A percentile compares a stretch with the other conserved stretches of the same genome.
Evolutionary conservation across 2,888 invertebrate species (phyloP).

Genomic region (Electrophaes corylata): DNA sequence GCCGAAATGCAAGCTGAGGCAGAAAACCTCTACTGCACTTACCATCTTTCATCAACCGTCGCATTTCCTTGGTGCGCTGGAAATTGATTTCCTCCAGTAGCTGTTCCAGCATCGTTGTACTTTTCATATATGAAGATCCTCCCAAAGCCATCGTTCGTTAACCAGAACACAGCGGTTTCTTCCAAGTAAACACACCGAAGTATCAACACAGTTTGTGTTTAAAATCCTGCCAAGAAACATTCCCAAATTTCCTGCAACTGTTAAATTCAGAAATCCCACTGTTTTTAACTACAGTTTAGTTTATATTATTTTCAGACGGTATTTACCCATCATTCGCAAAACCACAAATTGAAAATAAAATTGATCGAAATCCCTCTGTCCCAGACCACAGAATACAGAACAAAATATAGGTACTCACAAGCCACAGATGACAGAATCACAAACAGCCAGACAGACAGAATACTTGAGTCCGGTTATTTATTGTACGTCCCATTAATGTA

Average conservation of each 20-base stretch:
- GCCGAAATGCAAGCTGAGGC: conserved; percentile 14
- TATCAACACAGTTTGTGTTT: conserved; percentile 46
- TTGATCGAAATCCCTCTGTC: too few relatives aligned
- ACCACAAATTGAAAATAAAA: too few relatives aligned
- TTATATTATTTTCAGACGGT: too few relatives aligned
- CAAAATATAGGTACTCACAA: too few relatives aligned
- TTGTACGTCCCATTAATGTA: too few relatives aligned
- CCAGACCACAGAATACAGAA: too few relatives aligned
- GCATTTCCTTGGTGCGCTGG: conserved; percentile 95
- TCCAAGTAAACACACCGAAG: conserved; percentile 27
- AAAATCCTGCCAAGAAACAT: conserved; percentile 37
- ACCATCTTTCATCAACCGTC: conserved; percentile 95
- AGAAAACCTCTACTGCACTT: conserved; percentile 46
- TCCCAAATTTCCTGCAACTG: conserved; percentile 35
- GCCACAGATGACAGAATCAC: too few relatives aligned
- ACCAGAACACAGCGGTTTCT: conserved; percentile 14
- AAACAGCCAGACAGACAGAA: too few relatives aligned
- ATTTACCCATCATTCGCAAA: too few relatives aligned
- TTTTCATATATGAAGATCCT: conserved; percentile 66
- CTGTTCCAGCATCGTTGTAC: conserved; percentile 91
- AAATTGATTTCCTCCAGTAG: conserved; percentile 96
- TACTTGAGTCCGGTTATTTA: too few relatives aligned
- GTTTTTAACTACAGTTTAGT: not conserved
- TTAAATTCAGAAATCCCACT: not conserved
- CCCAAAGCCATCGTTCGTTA: conserved; percentile 71